Evolutionary conservation across 2,113 vertebrate genomes (phyloP).

Genomic region (Hippocampus comes): DNA sequence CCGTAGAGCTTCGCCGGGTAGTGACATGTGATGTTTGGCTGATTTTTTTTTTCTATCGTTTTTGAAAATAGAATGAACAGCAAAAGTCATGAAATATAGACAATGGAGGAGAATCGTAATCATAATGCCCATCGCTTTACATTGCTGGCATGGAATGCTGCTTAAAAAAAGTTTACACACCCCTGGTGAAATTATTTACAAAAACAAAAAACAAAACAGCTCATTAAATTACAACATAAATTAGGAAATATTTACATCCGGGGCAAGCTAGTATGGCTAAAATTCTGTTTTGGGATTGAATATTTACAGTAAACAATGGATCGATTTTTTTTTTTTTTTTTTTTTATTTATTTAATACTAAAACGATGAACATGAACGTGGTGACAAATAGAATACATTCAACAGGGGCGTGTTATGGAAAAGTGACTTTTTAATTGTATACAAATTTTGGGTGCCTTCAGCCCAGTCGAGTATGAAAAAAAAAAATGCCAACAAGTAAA

Average conservation of each 20-base stretch:
- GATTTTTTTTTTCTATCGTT: not conserved
- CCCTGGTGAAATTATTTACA: conserved; percentile 82
- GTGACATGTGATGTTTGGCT: too few species aligned
- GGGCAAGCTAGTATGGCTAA: conserved; percentile 71
- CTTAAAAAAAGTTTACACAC: too few species aligned
- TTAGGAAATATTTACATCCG: conserved; percentile 95
- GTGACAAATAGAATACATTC: conserved; percentile 15
- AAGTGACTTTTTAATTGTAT: not conserved
- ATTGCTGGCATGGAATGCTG: too few species aligned
- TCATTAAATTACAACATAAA: conserved; percentile 99
- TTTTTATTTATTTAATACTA: conserved; percentile 38
- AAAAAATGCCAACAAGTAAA: not conserved
- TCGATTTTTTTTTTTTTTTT: not conserved
- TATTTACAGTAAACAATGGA: conserved; percentile 49
- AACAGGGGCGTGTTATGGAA: not conserved
- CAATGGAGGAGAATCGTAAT: too few species aligned
- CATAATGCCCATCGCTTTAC: too few species aligned
- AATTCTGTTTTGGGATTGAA: conserved; percentile 65
- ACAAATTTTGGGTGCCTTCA: not conserved
- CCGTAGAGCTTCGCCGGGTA: not conserved
- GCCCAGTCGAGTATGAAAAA: not conserved
- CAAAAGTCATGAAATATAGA: too few species aligned
- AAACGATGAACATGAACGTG: conserved; percentile 29
- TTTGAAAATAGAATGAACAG: too few species aligned
- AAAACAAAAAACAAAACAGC: conserved; percentile 73